These are phyloP conservation scores for Pegoplata infirma DNA, from an alignment of 2,888 invertebrate genomes.

Conservation along the genomic window DNA sequence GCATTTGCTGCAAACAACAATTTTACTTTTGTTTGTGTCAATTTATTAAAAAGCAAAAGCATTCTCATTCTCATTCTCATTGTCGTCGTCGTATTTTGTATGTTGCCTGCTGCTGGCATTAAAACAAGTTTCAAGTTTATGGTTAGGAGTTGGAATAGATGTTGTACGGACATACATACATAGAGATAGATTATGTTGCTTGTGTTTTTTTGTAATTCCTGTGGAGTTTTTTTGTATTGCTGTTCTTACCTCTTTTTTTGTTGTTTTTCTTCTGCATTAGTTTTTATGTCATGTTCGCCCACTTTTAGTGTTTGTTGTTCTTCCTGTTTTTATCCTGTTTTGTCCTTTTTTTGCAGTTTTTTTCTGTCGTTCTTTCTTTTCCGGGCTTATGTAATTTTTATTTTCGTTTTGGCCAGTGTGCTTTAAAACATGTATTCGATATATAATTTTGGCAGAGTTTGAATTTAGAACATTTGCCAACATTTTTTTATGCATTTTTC, in stretches of 20 bases:
- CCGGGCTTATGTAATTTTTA: constrained; percentile 47
- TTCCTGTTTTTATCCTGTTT: constrained; percentile 38
- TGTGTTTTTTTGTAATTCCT: constrained; percentile 4
- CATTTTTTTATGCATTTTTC: constrained; percentile 18
- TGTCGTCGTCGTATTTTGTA: too few species aligned
- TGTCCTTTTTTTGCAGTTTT: constrained; percentile 34
- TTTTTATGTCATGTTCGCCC: constrained; percentile 52
- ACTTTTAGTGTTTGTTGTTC: constrained; percentile 50
- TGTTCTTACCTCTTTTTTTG: too few species aligned
- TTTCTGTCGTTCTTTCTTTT: constrained; percentile 15
- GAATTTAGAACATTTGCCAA: constrained; percentile 51
- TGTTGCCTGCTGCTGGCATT: constrained; percentile 31
- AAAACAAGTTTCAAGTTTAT: constrained; percentile 16
- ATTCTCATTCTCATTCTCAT: too few species aligned
- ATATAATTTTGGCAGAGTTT: constrained; percentile 31
- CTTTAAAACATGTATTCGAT: constrained; percentile 7
- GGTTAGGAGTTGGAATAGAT: too few species aligned
- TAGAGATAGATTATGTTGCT: background rate
- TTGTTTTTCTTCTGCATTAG: constrained; percentile 7
- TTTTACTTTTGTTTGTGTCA: constrained; percentile 62
- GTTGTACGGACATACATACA: too few species aligned
- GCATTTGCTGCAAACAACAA: constrained; percentile 59
- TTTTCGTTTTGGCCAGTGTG: background rate
- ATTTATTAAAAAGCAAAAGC: constrained; percentile 46
- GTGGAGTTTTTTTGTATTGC: too few species aligned